Base-by-base conservation (phyloP, 2,113 vertebrate genomes). In the Oryzias woworae region DNA sequence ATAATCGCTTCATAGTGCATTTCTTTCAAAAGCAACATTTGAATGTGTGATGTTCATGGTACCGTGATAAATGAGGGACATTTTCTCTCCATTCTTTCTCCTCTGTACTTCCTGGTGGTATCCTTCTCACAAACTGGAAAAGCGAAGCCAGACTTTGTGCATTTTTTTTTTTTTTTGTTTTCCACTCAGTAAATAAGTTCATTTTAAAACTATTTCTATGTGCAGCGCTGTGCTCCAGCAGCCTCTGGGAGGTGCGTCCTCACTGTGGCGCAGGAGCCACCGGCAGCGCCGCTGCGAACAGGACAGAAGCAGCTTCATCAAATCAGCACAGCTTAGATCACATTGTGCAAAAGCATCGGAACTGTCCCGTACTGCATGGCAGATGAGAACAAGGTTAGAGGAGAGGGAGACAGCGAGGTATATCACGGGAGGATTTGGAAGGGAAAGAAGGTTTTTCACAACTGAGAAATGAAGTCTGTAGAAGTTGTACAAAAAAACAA, bases 361-460 rank as follows among this genome's bases (percentile, higher is more conserved):
- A 76, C 66, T 56, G 56, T 51, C 64, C 62, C 60, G 75, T 64
- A 75, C 59, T 60, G 28, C 52, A 18, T 26, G 58, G 65, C 74
- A 54, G 70, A 58, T 48, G 79, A 83, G 74, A 77, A 71, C 62
- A 20, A 75, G 71, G 80, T 66, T 80, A 73, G 79, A 66, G 68
- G 75, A 65, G 67, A 70, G 63, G 80, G 79, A 82, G 72, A 80
- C 73, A 69, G 81, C 85, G 77, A 80, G 77, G 89, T 86, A 89
- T 91, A 81, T 78, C 64, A 69, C 78, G 84, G 89, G 86, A 59
- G 76, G 77, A 74, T 79, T 88, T 84, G 80, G 86, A 86, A 77
- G 84, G 78, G 86, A 82, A 77, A 71, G 86, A 82, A 77, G 69
- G 55, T 81, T 85, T 84, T 53, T 72, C 58, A 83, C 71, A 87